phyloP scores from a whole-genome alignment of 2,113 vertebrate genomes.

The Apistogramma diplotaenia region DNA sequence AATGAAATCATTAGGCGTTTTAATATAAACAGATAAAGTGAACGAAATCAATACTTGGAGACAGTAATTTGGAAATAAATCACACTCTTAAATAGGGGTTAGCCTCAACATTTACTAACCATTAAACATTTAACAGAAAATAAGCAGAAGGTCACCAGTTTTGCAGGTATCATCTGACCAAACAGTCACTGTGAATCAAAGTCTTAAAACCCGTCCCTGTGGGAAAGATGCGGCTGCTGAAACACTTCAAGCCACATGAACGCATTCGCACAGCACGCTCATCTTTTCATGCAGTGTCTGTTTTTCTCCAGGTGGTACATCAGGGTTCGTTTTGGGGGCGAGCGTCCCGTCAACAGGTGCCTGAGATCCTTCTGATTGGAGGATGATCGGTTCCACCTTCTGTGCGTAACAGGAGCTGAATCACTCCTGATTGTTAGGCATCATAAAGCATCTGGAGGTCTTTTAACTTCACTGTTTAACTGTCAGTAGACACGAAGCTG shows the following conservation, averaged over 20 bases:
- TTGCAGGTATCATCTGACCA: too few relatives aligned
- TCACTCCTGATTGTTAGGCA: not conserved
- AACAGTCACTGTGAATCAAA: too few relatives aligned
- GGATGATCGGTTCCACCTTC: not conserved
- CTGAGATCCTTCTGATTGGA: not conserved
- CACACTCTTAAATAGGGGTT: too few relatives aligned
- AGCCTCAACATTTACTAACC: too few relatives aligned
- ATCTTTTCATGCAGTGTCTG: not conserved
- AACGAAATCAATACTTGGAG: too few relatives aligned
- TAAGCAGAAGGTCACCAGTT: too few relatives aligned
- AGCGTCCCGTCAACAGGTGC: not conserved
- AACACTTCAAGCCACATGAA: not conserved
- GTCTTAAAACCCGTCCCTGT: too few relatives aligned
- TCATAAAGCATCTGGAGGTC: not conserved
- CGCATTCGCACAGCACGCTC: not conserved
- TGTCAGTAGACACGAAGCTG: constrained; percentile 2
- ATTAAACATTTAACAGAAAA: too few relatives aligned
- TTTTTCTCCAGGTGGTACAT: not conserved
- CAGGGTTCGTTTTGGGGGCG: not conserved
- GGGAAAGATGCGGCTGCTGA: not conserved
- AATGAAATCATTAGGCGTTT: not conserved
- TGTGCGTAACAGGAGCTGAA: not conserved
- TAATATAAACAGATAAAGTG: too few relatives aligned
- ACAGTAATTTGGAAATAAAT: too few relatives aligned
- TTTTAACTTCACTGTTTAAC: constrained; percentile 25